Base-by-base conservation (phyloP, 2,888 invertebrate species). In the Stenchaetothrips biformis region DNA sequence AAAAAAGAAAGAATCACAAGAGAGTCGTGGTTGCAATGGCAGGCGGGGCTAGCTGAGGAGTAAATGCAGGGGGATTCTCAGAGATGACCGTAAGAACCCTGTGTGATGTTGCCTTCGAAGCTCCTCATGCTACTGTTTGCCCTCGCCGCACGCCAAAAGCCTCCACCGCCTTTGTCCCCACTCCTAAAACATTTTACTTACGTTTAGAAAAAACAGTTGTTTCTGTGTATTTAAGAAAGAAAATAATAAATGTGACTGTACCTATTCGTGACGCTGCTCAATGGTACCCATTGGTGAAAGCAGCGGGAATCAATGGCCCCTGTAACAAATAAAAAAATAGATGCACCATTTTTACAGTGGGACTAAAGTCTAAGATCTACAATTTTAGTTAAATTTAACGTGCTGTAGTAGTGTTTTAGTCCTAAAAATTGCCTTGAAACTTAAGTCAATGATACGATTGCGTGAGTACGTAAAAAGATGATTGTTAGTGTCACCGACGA, bases 201-300 rank as follows among this genome's bases (percentile, higher is more conserved):
- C 2, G 1, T 16, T 59, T 13, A 59, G 1, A 16, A 13, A 13
- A 13, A 6, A 16, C 13, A 6, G 53, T 59, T 13, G 13, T 59
- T 13, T 53, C 6, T 13, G 37, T 37, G 37, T 4, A 2, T 37
- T 37, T 37, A 53, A 53, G 2, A 53, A 53, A 53, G 53, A 53
- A 53, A 53, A 53, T 2, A 53, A 37, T 37, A 4, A 37, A 37
- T 37, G 4, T 37, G 37, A 37, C 37, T 37, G 37, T 21, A 74
- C 67, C 67, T 74, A 74, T 21, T 74, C 21, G 25, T 74, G 67
- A 74, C 25, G 67, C 86, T 86, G 87, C 87, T 94, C 94, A 95
- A 93, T 97, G 96, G 92, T 96, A 97, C 90, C 97, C 97, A 92
- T 97, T 97, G 92, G 97, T 97, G 91, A 97, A 97, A 90, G 96